Evolutionary conservation across 2,888 invertebrate genomes (phyloP).

Genomic region (Reticulitermes lucifugus): DNA sequence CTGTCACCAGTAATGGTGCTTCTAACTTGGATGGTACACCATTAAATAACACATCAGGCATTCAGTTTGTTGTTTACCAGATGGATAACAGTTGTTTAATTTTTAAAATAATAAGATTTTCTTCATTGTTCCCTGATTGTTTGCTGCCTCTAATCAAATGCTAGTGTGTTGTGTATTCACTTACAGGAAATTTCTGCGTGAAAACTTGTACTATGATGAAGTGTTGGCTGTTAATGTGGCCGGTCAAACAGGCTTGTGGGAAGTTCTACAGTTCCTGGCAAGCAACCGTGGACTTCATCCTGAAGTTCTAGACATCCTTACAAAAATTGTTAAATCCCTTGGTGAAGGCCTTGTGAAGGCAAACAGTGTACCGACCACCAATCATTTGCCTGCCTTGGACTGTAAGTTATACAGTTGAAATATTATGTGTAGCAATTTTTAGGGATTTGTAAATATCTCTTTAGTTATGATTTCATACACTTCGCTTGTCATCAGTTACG

Average conservation of each 20-base stretch:
- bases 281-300: conserved; percentile 67
- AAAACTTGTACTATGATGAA: conserved; percentile 75
- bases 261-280: conserved; percentile 69
- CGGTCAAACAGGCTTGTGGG: conserved; percentile 73
- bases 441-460: too few species aligned
- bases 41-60: too few species aligned
- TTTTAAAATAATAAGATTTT: too few species aligned
- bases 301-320: conserved; percentile 68
- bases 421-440: too few species aligned
- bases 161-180: conserved; percentile 57
- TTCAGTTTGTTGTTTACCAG: too few species aligned
- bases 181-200: conserved; percentile 65
- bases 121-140: too few species aligned
- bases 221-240: conserved; percentile 72
- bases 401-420: conserved; percentile 10
- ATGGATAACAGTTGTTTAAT: too few species aligned
- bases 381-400: conserved; percentile 38
- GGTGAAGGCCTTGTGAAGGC: conserved; percentile 25
- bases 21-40: too few species aligned
- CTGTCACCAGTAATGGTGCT: too few species aligned
- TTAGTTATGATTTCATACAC: too few species aligned
- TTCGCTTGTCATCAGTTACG: too few species aligned
- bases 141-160: too few species aligned
- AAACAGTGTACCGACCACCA: not conserved
- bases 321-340: conserved; percentile 62